Evolutionary conservation across 1,140 invertebrate species (phyloP), one percentile per base, ranked within the genome.

Genomic region (Drosophila azteca): DNA sequence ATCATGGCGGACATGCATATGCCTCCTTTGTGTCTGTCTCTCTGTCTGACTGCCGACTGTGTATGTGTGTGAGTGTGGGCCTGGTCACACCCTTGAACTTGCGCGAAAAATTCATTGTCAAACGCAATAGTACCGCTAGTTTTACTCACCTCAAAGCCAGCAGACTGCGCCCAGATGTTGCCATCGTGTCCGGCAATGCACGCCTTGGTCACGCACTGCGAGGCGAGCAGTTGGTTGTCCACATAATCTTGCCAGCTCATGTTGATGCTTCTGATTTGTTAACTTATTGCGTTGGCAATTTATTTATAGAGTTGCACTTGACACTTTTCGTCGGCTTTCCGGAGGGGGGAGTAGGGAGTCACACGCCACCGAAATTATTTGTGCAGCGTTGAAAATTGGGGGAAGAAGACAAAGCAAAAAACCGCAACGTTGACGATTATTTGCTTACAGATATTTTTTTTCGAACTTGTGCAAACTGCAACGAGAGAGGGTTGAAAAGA

Each of bases 171-270:
- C 97, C 97, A 98, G 90, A 98, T 94, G 93, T 96, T 97, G 92
- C 97, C 97, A 93, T 98, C 97, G 93, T 97, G 96, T 92, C 97
- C 97, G 91, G 96, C 97, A 92, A 98, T 98, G 78, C 96, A 97
- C 81, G 97, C 97, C 94, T 97, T 97, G 92, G 95, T 96, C 82
- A 97, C 96, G 95, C 96, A 97, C 93, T 95, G 95, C 91, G 96
- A 97, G 90, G 96, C 96, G 93, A 98, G 94, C 94, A 98, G 95
- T 94, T 98, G 97, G 94, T 97, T 98, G 94, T 98, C 97, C 92
- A 98, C 96, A 94, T 98, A 98, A 95, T 97, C 96, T 96, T 98
- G 97, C 97, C 97, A 98, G 95, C 97, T 98, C 97, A 98, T 98
- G 71, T 88, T 79, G 84, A 79, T 76, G 74, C 77, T 63, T 76